Base-by-base conservation (phyloP, 2,888 invertebrate species). In the Sinelater perroti region DNA sequence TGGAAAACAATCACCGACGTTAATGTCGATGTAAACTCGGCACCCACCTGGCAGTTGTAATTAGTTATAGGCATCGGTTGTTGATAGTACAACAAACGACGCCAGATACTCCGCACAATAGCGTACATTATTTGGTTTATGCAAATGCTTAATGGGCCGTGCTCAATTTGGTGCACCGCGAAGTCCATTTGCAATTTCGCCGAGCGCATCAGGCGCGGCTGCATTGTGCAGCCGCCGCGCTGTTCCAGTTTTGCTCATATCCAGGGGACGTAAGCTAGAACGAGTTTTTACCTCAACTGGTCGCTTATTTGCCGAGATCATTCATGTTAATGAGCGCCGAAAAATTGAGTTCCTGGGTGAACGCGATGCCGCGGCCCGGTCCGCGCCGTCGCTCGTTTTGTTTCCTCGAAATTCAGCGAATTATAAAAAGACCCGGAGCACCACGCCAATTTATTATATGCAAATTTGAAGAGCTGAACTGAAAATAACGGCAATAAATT, bases 401-500 rank as follows among this genome's bases (percentile, higher is more conserved):
- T 38, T 35, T 28, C 20, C 4, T 13, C 8, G 10, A 10, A 14
- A 18, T 21, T 45, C 36, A 35, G 28, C 31, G 30, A 33, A 20
- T n/a, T 20, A 44, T 17, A 47, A 54, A 46, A 28, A 53, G 35
- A 35, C 47, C 49, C 51, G 14, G 13, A 53, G 14, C 31, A 35
- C 16, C 33, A 44, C 16, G 44, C 61, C 67, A 67, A 68, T 68
- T 69, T 68, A 68, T 71, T 70, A 68, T 70, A 71, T 72, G 71
- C 67, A 71, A 73, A 72, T 72, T 70, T 66, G 63, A 66, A 52
- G 64, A 67, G 69, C 66, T 65, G 70, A 66, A 64, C 66, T 71
- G 63, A 67, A 70, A 69, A 69, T 65, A 64, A 64, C 63, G 60
- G 68, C 66, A 64, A 73, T 74, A 74, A 70, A 72, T 74, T 74